Percentiles rank a stretch among this genome's conserved stretches.
These are phyloP conservation scores for Kradibia gibbosae DNA, from an alignment of 1,140 invertebrate genomes.

Conservation along the genomic window DNA sequence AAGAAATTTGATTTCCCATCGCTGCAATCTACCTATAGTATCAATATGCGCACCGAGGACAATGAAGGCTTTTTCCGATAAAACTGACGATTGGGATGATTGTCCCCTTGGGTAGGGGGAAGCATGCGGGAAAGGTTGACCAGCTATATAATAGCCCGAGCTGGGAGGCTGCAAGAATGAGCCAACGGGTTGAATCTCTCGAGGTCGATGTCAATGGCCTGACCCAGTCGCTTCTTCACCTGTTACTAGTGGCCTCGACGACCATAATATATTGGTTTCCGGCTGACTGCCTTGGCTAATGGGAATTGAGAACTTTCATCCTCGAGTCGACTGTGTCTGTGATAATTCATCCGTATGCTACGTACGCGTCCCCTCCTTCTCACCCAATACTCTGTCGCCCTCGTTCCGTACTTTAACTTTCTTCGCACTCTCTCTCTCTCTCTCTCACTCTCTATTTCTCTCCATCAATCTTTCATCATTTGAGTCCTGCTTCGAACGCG, in stretches of 20 bases:
- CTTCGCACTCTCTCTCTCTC: neutral
- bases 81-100: constrained; percentile 2
- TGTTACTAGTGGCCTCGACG: neutral
- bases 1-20: constrained; percentile 42
- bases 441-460: neutral
- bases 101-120: neutral
- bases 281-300: constrained; percentile 46
- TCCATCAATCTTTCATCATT: neutral
- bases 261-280: constrained; percentile 49
- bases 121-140: neutral
- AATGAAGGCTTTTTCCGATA: constrained; percentile 24
- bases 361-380: constrained; percentile 30
- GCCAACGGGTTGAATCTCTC: constrained; percentile 7
- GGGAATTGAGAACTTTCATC: constrained; percentile 49
- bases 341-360: constrained; percentile 49
- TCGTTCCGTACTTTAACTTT: neutral
- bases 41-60: constrained; percentile 31
- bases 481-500: neutral
- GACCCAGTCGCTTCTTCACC: constrained; percentile 36
- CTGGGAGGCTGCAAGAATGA: neutral
- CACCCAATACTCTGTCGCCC: neutral
- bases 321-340: constrained; percentile 37
- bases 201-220: constrained; percentile 18
- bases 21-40: constrained; percentile 29
- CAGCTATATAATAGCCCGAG: neutral